A percentile compares a stretch with the other conserved stretches of the same genome.
Evolutionary conservation across 2,888 invertebrate genomes (phyloP).

Genomic region (Saturnia japonica): DNA sequence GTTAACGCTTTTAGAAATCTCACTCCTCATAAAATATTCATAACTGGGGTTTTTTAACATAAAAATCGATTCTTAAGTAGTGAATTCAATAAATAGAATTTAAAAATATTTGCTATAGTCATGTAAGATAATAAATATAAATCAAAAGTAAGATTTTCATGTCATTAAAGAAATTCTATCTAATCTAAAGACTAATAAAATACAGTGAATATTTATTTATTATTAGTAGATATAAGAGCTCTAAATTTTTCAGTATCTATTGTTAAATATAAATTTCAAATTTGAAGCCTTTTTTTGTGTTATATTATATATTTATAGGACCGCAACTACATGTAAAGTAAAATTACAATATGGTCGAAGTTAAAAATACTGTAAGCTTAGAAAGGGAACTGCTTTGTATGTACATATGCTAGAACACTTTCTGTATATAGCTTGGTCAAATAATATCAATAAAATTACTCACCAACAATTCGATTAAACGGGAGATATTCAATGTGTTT

Average conservation of each 20-base stretch:
- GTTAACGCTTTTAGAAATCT: too few species aligned
- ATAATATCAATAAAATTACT: not conserved
- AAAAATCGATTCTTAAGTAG: too few species aligned
- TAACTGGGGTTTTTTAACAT: too few species aligned
- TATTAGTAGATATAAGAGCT: not conserved
- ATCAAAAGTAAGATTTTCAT: not conserved
- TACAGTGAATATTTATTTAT: not conserved
- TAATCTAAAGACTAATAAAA: not conserved
- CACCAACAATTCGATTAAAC: not conserved
- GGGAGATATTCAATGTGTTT: not conserved
- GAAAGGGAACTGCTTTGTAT: not conserved
- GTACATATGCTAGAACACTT: not conserved
- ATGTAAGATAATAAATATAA: not conserved
- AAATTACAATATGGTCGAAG: too few species aligned
- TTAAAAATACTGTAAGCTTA: not conserved
- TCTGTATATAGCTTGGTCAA: not conserved
- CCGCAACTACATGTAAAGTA: too few species aligned
- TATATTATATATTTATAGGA: not conserved
- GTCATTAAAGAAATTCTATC: not conserved
- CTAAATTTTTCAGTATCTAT: not conserved
- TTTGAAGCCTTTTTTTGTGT: not conserved
- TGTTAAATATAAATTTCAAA: too few species aligned
- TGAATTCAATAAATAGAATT: too few species aligned
- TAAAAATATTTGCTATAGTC: too few species aligned
- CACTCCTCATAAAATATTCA: too few species aligned